Evolutionary conservation across 2,113 vertebrate species (phyloP).

Genomic region (Felis catus): DNA sequence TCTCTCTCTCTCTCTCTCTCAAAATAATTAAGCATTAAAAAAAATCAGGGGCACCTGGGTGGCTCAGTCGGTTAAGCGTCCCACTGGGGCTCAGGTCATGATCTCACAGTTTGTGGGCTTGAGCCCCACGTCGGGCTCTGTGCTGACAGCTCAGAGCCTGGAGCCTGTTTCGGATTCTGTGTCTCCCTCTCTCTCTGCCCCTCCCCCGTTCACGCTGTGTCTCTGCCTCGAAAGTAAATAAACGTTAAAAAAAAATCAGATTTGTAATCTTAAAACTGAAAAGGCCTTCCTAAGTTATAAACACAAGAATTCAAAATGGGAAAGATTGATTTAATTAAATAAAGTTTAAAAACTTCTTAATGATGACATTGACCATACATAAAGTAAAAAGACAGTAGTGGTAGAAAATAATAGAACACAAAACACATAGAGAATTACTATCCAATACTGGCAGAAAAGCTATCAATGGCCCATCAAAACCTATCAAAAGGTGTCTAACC

Average conservation of each 20-base stretch:
- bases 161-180: too few species aligned
- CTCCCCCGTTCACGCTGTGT: too few species aligned
- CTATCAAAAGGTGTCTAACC: background rate
- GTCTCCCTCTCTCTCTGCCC: too few species aligned
- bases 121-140: too few species aligned
- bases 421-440: slow-evolving; percentile 7
- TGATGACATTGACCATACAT: background rate
- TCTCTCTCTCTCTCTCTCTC: too few species aligned
- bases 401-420: background rate
- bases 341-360: background rate
- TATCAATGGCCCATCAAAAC: background rate
- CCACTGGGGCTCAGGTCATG: too few species aligned
- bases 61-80: too few species aligned
- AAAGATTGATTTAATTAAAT: background rate
- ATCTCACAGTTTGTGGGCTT: fast-evolving
- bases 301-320: background rate
- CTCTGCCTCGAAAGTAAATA: too few species aligned
- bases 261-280: background rate
- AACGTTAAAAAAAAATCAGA: background rate
- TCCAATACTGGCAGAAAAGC: background rate
- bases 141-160: too few species aligned
- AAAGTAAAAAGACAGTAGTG: background rate
- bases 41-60: background rate
- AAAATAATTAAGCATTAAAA: too few species aligned
- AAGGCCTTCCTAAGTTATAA: background rate